Conservation (phyloP, 1,140 invertebrate genomes). For the Chionoecetes opilio region DNA sequence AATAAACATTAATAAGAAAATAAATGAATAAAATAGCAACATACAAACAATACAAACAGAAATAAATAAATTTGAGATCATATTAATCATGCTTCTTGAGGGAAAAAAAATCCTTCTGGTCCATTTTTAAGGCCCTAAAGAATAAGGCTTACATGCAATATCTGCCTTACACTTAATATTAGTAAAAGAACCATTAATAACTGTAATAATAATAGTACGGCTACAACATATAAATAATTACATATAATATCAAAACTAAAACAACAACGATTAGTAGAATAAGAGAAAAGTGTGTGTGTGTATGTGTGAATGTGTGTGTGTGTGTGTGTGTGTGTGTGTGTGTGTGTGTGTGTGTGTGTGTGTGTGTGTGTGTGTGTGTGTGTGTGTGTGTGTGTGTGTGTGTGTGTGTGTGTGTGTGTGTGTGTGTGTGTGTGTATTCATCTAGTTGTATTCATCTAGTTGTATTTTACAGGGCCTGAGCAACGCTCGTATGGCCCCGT, state of each 20-base stretch:
- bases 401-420: conserved; percentile 58
- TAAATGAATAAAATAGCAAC: too few species aligned
- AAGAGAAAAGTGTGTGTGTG: neutral
- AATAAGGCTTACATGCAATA: neutral
- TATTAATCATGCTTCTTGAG: too few species aligned
- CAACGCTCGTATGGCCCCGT: too few species aligned
- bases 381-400: conserved; percentile 64
- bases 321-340: conserved; percentile 30
- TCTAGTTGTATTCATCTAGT: too few species aligned
- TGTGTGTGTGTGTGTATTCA: neutral
- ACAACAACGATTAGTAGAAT: neutral
- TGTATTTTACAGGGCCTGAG: too few species aligned
- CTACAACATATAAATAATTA: neutral
- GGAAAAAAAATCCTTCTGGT: too few species aligned
- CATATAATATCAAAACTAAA: neutral
- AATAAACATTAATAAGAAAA: too few species aligned
- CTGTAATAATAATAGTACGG: neutral
- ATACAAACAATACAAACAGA: too few species aligned
- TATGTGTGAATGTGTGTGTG: conserved; percentile 41
- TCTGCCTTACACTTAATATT: neutral
- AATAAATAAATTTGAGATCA: too few species aligned
- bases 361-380: conserved; percentile 16
- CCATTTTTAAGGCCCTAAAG: too few species aligned
- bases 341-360: conserved; percentile 34
- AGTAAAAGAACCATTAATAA: neutral